A percentile compares a stretch with the other conserved stretches of the same genome.
These are phyloP conservation scores for Calycopis cecrops DNA, from an alignment of 1,140 invertebrate genomes.

Conservation along the genomic window DNA sequence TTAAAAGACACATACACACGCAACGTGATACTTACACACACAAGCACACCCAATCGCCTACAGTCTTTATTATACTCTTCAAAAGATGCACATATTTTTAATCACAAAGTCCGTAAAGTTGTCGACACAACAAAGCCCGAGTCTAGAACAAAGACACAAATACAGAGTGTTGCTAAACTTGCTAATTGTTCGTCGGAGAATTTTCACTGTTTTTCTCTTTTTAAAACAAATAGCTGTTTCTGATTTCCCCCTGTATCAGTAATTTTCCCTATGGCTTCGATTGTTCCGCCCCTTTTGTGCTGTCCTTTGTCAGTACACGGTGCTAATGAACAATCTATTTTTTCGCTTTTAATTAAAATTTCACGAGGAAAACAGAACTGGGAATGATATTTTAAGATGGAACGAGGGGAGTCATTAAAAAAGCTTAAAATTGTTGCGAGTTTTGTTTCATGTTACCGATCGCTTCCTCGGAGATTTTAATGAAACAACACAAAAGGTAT, in stretches of 20 bases:
- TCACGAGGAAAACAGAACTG: slow-evolving; percentile 1
- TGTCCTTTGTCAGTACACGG: slow-evolving; percentile 9
- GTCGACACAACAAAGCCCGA: too few relatives aligned
- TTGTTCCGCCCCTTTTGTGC: slow-evolving; percentile 13
- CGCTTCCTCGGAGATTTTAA: too few relatives aligned
- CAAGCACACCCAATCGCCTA: too few relatives aligned
- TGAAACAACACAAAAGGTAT: too few relatives aligned
- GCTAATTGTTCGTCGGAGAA: slow-evolving; percentile 13
- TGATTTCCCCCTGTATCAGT: slow-evolving; percentile 19
- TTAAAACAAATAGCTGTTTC: slow-evolving; percentile 15
- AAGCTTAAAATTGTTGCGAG: not conserved
- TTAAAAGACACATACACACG: too few relatives aligned
- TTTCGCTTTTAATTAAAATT: slow-evolving; percentile 10
- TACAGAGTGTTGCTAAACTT: slow-evolving; percentile 8
- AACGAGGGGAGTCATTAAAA: not conserved
- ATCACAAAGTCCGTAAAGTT: too few relatives aligned
- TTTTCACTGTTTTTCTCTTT: slow-evolving; percentile 14
- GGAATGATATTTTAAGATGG: not conserved
- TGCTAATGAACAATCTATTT: slow-evolving; percentile 14
- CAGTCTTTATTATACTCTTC: too few relatives aligned
- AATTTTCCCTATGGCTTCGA: slow-evolving; percentile 19
- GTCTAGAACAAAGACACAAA: too few relatives aligned
- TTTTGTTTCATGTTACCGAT: too few relatives aligned
- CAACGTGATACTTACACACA: too few relatives aligned
- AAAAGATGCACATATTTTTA: too few relatives aligned